Percentiles rank a stretch among this genome's conserved stretches.
phyloP scores from a whole-genome alignment of 2,113 vertebrate genomes.

The Eptatretus burgeri region DNA sequence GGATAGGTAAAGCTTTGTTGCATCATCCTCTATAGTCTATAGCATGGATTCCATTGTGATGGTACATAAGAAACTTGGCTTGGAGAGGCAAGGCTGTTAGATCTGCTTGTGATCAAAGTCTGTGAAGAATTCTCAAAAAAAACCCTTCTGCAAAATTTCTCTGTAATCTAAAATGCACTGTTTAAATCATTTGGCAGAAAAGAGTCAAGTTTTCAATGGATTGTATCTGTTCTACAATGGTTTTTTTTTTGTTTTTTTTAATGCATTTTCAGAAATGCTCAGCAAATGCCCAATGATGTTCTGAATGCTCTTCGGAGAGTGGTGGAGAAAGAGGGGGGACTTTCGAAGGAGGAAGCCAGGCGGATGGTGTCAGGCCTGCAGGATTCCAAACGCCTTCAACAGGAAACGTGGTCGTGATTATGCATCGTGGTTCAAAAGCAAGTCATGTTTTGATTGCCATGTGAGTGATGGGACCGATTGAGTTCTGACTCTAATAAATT shows the following conservation, averaged over 20 bases:
- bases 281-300: constrained; percentile 42
- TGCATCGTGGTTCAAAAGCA: no score
- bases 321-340: constrained; percentile 29
- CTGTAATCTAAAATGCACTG: no score
- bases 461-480: no score
- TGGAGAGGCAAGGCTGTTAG: not conserved
- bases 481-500: no score
- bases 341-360: constrained; percentile 21
- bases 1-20: not conserved
- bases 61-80: not conserved
- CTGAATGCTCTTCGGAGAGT: constrained; percentile 22
- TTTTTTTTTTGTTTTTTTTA: not conserved
- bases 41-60: no score
- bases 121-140: not conserved
- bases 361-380: constrained; percentile 34
- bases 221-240: not conserved
- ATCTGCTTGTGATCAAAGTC: not conserved
- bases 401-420: constrained; percentile 60
- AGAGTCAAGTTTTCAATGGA: not conserved
- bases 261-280: constrained; percentile 29
- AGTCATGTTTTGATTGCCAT: no score
- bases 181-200: not conserved
- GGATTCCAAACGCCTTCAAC: constrained; percentile 32
- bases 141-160: not conserved
- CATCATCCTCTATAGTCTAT: not conserved